phyloP scores from a whole-genome alignment of 2,113 vertebrate genomes.

The Eptesicus fuscus region DNA sequence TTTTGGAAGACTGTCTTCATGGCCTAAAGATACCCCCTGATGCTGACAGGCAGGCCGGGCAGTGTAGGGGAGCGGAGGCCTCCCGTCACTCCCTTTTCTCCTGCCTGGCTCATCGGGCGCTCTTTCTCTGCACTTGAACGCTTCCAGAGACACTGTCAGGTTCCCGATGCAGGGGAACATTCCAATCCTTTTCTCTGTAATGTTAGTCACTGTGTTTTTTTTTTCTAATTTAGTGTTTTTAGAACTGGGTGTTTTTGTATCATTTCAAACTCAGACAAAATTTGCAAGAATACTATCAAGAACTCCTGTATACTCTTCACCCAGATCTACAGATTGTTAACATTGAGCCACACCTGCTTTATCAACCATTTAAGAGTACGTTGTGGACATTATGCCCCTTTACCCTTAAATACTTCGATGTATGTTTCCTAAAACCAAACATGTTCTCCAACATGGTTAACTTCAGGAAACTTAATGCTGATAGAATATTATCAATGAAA shows the following conservation, averaged over 20 bases:
- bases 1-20: not conserved
- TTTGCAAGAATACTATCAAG: not conserved
- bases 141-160: not conserved
- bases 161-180: not conserved
- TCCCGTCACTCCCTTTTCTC: not conserved
- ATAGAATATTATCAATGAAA: not conserved
- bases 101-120: not conserved
- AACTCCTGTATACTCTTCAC: not conserved
- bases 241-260: constrained; percentile 13
- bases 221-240: not conserved
- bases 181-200: not conserved
- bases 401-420: not conserved
- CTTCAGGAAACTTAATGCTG: not conserved
- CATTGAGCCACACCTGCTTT: not conserved
- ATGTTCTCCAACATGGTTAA: not conserved
- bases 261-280: constrained; percentile 28
- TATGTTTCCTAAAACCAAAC: not conserved
- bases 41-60: not conserved
- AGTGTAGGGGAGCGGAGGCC: not conserved
- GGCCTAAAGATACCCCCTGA: not conserved
- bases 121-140: not conserved
- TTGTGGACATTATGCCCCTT: not conserved
- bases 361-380: not conserved
- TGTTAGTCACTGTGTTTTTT: not conserved
- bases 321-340: not conserved